Evolutionary conservation across 1,140 invertebrate species (phyloP), one percentile per base, ranked within the genome.

Genomic region (Dendroctonus ponderosae): DNA sequence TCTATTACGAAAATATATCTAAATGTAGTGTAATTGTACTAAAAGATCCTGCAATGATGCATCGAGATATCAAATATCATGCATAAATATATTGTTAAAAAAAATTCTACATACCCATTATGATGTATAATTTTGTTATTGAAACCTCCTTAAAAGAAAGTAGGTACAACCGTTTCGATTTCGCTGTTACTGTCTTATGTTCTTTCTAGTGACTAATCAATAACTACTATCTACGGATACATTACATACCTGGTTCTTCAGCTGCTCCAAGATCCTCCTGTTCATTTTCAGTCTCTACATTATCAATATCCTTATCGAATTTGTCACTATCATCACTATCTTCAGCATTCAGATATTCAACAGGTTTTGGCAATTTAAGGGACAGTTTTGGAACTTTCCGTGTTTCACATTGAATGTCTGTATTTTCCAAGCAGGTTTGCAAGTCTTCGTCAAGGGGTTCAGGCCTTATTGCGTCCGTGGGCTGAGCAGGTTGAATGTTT

Each of bases 291-390:
- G 71, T 74, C 64, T 75, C 74, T 56, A 71, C 71, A 53, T 77
- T 72, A 49, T 78, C 74, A 4, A 77, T 66, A 67, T 79, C 82
- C 73, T 82, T 78, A 44, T 80, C 82, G 51, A 82, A 71, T 72
- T 85, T 85, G 50, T 85, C 83, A 79, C 84, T 85, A 60, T 80
- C 79, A 77, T 85, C 83, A 79, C 83, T 85, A 9, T 72, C 70
- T 57, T 74, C 68, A 7, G 64, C 58, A 39, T 73, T 60, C 15
- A 49, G 41, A 62, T 70, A 72, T 15, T 67, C 39, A 11, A 62
- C 69, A 9, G 77, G 72, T 72, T 81, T 81, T 26, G 80, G 79
- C n/a, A 83, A 75, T 68, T 82, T 80, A 44, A 83, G 51, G 69
- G 81, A 83, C 8, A 83, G 76, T 71, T 83, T 83, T 58, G 82